Evolutionary conservation across 2,797 vertebrate genomes (phyloP).

Genomic region (Gymnopithys bicolor): DNA sequence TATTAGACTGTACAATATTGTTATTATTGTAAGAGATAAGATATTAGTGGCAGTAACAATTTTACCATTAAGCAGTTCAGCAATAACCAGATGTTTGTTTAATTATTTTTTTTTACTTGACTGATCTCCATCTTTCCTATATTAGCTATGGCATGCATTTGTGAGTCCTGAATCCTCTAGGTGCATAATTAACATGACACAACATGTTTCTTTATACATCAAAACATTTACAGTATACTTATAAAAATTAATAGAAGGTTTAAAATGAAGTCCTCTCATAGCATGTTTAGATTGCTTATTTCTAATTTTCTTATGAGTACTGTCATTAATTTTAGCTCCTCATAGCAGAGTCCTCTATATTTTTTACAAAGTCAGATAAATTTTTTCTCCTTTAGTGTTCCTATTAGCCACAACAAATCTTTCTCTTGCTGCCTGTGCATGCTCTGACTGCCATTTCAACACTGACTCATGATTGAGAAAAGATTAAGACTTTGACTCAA

Average conservation of each 20-base stretch:
- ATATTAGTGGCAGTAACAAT: not conserved
- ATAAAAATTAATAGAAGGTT: not conserved
- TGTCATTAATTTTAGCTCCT: not conserved
- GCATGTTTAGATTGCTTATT: not conserved
- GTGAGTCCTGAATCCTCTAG: not conserved
- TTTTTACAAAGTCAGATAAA: not conserved
- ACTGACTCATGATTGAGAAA: not conserved
- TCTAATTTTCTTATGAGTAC: not conserved
- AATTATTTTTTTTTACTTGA: not conserved
- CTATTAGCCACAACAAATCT: slow-evolving; percentile 19
- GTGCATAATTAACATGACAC: not conserved
- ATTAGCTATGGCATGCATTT: not conserved
- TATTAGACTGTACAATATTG: not conserved
- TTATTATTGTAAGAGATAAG: not conserved
- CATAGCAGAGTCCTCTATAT: not conserved
- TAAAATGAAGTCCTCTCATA: not conserved
- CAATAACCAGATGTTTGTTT: not conserved
- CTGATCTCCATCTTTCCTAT: not conserved
- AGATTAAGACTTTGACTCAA: slow-evolving; percentile 33
- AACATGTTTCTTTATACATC: not conserved
- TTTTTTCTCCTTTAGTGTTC: not conserved
- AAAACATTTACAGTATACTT: not conserved
- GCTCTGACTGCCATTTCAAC: slow-evolving; percentile 34
- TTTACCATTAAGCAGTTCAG: not conserved
- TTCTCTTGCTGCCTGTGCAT: not conserved